Evolutionary conservation across 2,888 invertebrate species (phyloP).

Genomic region (Choreutis nemorana): DNA sequence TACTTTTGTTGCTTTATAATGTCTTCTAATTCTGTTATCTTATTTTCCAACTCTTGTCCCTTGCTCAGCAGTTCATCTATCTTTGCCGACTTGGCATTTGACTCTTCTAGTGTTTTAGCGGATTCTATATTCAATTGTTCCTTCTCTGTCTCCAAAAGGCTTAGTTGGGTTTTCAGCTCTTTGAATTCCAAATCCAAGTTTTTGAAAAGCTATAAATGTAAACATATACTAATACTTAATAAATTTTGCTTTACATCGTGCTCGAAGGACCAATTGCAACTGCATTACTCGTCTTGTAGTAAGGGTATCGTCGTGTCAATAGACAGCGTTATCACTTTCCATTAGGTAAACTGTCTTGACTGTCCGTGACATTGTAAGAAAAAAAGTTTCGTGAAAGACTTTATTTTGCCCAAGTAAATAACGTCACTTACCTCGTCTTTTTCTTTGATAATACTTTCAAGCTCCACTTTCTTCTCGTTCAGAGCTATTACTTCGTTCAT

Average conservation of each 20-base stretch:
- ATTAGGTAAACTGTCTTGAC: too few species aligned
- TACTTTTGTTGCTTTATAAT: slow-evolving; percentile 10
- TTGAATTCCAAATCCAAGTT: slow-evolving; percentile 12
- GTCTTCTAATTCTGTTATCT: slow-evolving; percentile 12
- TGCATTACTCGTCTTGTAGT: too few species aligned
- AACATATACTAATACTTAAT: background rate
- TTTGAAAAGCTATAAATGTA: slow-evolving; percentile 14
- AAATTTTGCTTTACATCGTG: background rate
- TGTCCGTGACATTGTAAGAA: too few species aligned
- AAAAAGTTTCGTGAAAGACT: too few species aligned
- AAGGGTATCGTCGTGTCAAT: too few species aligned
- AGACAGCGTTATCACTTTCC: too few species aligned
- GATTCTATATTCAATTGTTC: slow-evolving; percentile 9
- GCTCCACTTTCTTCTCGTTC: slow-evolving; percentile 10
- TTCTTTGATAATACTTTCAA: slow-evolving; percentile 10
- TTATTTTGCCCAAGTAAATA: too few species aligned
- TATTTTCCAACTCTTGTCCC: slow-evolving; percentile 9
- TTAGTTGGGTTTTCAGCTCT: slow-evolving; percentile 12
- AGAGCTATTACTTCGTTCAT: slow-evolving; percentile 10
- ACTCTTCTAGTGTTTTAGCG: slow-evolving; percentile 9
- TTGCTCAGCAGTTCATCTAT: slow-evolving; percentile 12
- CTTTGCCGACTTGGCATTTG: slow-evolving; percentile 4
- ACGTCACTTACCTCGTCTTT: slow-evolving; percentile 18
- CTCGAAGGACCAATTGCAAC: too few species aligned
- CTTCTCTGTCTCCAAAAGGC: slow-evolving; percentile 14